Evolutionary conservation across 2,797 vertebrate species (phyloP).

Genomic region (Acipenser transmontanus): DNA sequence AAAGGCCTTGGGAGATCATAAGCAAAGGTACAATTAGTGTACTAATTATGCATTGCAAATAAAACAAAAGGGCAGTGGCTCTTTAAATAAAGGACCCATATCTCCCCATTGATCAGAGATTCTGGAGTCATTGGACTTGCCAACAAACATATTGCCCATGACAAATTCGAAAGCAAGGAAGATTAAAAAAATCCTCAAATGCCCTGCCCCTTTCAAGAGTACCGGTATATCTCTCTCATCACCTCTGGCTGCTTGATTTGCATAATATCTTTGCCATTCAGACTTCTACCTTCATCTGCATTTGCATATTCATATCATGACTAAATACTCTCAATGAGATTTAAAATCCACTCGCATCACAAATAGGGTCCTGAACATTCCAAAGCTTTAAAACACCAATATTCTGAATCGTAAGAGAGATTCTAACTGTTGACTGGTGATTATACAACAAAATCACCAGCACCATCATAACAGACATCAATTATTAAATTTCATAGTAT

Average conservation of each 20-base stretch:
- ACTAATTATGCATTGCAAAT: no score
- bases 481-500: neutral
- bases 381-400: neutral
- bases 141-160: conserved; percentile 11
- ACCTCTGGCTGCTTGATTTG: conserved; percentile 39
- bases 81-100: conserved; percentile 12
- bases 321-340: conserved; percentile 1
- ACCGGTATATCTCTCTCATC: conserved; percentile 21
- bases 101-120: neutral
- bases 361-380: conserved; percentile 28
- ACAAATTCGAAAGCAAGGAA: conserved; percentile 1
- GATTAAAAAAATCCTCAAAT: conserved; percentile 14
- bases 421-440: neutral
- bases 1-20: neutral
- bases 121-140: neutral
- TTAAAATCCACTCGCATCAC: conserved; percentile 11
- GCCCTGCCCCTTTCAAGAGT: conserved; percentile 11
- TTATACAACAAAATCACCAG: neutral
- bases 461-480: neutral
- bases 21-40: no score
- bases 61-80: neutral
- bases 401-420: neutral
- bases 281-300: conserved; percentile 52
- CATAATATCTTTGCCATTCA: conserved; percentile 56
- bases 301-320: conserved; percentile 51